Base-by-base conservation (phyloP, 1,140 invertebrate species). In the Ooceraea biroi region DNA sequence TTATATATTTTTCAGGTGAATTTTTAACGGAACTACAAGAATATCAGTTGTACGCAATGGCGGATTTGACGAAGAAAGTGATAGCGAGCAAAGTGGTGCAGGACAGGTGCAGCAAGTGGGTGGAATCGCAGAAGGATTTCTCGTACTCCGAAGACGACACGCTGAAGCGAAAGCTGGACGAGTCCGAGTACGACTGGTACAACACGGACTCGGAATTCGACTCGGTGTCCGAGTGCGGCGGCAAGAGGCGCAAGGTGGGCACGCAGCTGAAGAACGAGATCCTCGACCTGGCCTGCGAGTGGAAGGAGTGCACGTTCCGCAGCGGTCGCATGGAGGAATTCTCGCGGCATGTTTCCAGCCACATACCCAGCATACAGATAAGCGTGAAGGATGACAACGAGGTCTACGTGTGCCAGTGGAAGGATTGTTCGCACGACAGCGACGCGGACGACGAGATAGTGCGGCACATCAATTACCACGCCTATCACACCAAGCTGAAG, bases 381-480 rank as follows among this genome's bases (percentile, higher is more conserved):
- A 92, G 90, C 73, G 50, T 83, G 5, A 90, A 87, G 2, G 90
- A 90, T 44, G 89, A 85, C 0, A 73, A 52, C 0, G 94, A 92
- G 60, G 91, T 94, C 55, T 96, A 96, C 85, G 88, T 92, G 11
- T 97, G 97, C 89, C 88, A 94, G 7, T 97, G 97, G 97, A 95
- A 95, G 69, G 92, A 95, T 10, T 97, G 97, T 90, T 91, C 92
- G 0, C 96, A 96, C 86, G 91, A 95, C 61, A 95, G 95, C 17
- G 46, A 87, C 12, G 92, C 95, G 77, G 91, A 92, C n/a, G 90
- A 94, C 3, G 95, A 96, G 73, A 95, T 97, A 71, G 93, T 95
- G 7, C 94, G 97, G 0, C 97, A 98, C 91, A 92, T 97, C 0
- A 96, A 96, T 91, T 97, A 96, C 88, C 97, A 98, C 93, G 95